A percentile compares a stretch with the other conserved stretches of the same genome.
These are phyloP conservation scores for Drosophila rellima DNA, from an alignment of 2,888 invertebrate species.

Conservation along the genomic window DNA sequence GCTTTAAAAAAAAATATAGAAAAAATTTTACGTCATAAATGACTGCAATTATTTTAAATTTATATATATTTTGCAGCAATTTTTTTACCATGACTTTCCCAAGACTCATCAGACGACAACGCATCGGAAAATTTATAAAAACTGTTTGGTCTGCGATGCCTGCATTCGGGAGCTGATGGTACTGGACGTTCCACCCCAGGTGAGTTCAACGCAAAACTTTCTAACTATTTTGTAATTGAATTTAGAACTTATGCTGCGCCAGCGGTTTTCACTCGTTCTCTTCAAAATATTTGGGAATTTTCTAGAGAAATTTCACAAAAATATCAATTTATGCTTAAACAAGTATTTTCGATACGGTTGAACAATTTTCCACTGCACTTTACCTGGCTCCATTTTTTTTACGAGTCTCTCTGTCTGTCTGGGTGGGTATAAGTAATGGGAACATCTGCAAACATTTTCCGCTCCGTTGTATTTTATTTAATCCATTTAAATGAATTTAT, in stretches of 20 bases:
- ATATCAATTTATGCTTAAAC: slow-evolving; percentile 7
- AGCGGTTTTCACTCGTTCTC: slow-evolving; percentile 7
- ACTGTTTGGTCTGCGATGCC: slow-evolving; percentile 86
- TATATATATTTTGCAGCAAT: slow-evolving; percentile 81
- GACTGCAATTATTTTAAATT: slow-evolving; percentile 5
- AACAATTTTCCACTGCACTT: slow-evolving; percentile 52
- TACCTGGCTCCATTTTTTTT: slow-evolving; percentile 18
- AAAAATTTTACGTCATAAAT: not conserved
- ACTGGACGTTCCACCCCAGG: slow-evolving; percentile 86
- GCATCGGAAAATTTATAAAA: slow-evolving; percentile 85
- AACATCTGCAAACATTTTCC: slow-evolving; percentile 20
- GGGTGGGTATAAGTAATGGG: slow-evolving; percentile 29
- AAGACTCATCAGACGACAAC: slow-evolving; percentile 85
- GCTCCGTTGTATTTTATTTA: slow-evolving; percentile 50
- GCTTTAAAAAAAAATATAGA: not conserved
- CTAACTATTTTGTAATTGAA: slow-evolving; percentile 39
- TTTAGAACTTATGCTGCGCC: slow-evolving; percentile 34
- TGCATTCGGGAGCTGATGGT: slow-evolving; percentile 86
- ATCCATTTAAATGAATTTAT: slow-evolving; percentile 56
- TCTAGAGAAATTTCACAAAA: slow-evolving; percentile 2
- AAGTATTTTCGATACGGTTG: slow-evolving; percentile 20
- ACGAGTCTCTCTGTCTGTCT: not conserved
- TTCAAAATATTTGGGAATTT: slow-evolving; percentile 14
- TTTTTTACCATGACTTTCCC: slow-evolving; percentile 86
- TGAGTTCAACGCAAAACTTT: slow-evolving; percentile 60